Conservation (phyloP, 1,140 invertebrate genomes). For the Xylocopa sonorina region DNA sequence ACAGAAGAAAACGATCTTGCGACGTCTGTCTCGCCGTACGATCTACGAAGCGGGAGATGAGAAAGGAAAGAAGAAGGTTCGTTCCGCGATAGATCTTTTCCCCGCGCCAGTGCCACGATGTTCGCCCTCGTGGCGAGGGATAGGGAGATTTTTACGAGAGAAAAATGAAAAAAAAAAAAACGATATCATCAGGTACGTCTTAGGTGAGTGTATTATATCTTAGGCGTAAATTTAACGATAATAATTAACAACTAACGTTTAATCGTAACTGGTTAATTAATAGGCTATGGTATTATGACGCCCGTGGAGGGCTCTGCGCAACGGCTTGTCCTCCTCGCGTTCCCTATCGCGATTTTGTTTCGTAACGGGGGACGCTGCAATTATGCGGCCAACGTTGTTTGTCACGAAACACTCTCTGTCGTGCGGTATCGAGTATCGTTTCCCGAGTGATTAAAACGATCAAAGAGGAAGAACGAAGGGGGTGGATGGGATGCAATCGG, state of each 20-base stretch:
- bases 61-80: neutral
- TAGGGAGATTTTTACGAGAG: conserved; percentile 66
- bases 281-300: conserved; percentile 52
- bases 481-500: neutral
- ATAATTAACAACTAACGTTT: conserved; percentile 74
- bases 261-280: conserved; percentile 67
- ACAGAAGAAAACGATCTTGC: neutral
- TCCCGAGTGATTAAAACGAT: conserved; percentile 8
- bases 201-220: conserved; percentile 76
- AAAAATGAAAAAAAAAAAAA: conserved; percentile 6
- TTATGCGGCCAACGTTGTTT: neutral
- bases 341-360: neutral
- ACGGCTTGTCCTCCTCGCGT: conserved; percentile 32
- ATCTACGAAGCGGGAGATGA: neutral
- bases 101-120: conserved; percentile 24
- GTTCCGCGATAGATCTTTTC: conserved; percentile 19
- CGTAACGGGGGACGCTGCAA: conserved; percentile 5
- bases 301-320: conserved; percentile 6
- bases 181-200: conserved; percentile 74
- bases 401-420: conserved; percentile 4
- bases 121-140: conserved; percentile 29
- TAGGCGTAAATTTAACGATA: conserved; percentile 74
- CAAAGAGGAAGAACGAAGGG: neutral
- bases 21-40: conserved; percentile 2
- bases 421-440: conserved; percentile 11